Conservation (phyloP, 2,888 invertebrate species). For the Nemoura dubitans region DNA sequence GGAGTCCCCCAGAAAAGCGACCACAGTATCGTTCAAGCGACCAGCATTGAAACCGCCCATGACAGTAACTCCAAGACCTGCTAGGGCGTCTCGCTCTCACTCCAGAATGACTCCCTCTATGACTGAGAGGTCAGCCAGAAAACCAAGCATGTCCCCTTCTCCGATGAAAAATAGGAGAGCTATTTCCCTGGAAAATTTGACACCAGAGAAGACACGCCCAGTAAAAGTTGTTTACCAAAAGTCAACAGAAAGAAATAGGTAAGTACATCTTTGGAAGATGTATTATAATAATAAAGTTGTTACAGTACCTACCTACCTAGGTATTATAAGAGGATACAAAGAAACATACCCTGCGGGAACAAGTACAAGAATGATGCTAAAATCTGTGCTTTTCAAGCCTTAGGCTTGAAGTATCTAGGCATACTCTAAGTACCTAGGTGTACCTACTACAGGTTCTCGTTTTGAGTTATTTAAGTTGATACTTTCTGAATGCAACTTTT, state of each 20-base stretch:
- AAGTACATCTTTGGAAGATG: too few relatives aligned
- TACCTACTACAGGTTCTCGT: too few relatives aligned
- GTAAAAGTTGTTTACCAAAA: background rate
- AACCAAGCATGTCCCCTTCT: background rate
- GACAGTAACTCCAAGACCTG: background rate
- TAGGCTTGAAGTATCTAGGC: too few relatives aligned
- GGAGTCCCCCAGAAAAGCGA: background rate
- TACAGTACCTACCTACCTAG: too few relatives aligned
- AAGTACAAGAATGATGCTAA: too few relatives aligned
- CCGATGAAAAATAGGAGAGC: constrained; percentile 3
- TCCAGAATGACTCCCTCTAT: background rate
- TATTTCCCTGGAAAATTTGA: constrained; percentile 21
- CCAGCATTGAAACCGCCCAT: background rate
- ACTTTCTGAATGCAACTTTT: background rate
- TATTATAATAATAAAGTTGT: too few relatives aligned
- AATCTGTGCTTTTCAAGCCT: too few relatives aligned
- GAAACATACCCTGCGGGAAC: too few relatives aligned
- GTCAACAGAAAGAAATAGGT: constrained; percentile 2
- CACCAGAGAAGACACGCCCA: background rate
- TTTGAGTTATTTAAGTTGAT: too few relatives aligned
- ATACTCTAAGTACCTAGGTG: too few relatives aligned
- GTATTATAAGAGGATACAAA: too few relatives aligned
- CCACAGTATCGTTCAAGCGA: background rate
- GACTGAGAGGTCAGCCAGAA: constrained; percentile 1
- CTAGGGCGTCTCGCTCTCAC: background rate